Evolutionary conservation across 2,797 vertebrate genomes (phyloP).

Genomic region (Melanotaenia pygmaea): DNA sequence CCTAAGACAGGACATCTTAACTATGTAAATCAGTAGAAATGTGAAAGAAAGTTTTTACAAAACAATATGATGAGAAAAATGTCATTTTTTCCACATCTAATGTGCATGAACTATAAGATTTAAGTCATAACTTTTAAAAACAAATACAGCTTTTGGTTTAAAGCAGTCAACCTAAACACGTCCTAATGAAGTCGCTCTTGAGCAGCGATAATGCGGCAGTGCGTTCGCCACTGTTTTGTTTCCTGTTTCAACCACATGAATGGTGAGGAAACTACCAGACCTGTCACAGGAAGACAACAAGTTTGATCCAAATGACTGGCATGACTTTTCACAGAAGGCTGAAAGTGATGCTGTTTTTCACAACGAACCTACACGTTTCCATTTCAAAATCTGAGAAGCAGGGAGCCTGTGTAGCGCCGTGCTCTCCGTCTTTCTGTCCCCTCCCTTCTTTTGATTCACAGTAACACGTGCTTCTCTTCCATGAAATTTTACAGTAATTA

Average conservation of each 20-base stretch:
- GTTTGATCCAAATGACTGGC: conserved; percentile 40
- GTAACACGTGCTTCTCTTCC: conserved; percentile 6
- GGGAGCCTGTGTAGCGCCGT: neutral
- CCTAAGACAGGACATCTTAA: too few species aligned
- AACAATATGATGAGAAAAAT: too few species aligned
- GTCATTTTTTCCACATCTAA: too few species aligned
- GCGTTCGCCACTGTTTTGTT: conserved; percentile 34
- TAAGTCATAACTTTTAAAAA: too few species aligned
- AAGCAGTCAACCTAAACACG: too few species aligned
- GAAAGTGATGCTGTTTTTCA: conserved; percentile 50
- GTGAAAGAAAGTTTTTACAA: too few species aligned
- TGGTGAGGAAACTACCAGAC: conserved; percentile 60
- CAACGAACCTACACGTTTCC: conserved; percentile 62
- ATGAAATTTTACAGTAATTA: conserved; percentile 9
- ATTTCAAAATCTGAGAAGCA: conserved; percentile 30
- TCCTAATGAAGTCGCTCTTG: conserved; percentile 43
- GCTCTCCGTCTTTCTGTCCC: neutral
- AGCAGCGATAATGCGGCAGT: conserved; percentile 15
- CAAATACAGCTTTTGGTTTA: too few species aligned
- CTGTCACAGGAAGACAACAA: conserved; percentile 61
- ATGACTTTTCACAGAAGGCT: conserved; percentile 37
- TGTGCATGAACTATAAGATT: too few species aligned
- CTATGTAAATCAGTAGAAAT: too few species aligned
- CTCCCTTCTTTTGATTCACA: neutral
- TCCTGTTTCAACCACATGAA: conserved; percentile 77